Evolutionary conservation across 2,888 invertebrate species (phyloP), one percentile per base, ranked within the genome.

Genomic region (Aleiodes leptofemur): DNA sequence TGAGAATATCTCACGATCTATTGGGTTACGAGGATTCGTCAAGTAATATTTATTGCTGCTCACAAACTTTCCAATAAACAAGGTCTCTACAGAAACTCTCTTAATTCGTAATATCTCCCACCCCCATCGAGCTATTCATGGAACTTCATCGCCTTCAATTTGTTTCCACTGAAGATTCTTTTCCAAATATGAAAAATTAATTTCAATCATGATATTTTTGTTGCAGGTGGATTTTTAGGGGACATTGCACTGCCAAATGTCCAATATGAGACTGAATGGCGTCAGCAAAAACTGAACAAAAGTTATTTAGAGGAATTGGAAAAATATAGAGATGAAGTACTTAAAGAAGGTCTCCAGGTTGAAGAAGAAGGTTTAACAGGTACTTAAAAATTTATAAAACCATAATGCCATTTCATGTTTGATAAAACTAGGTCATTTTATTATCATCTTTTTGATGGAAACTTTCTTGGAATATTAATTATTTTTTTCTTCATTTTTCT

Each of bases 331-430:
- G 95, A 96, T 84, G 95, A 96, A 88, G 95, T 96, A 7, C 91
- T 95, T 72, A 91, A 94, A 73, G 96, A 96, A 89, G 96, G 96
- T 0, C 90, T 96, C 14, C 95, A 96, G 88, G 95, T 96, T 5
- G 96, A 96, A 90, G 96, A 96, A 85, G 96, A 96, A 87, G 96
- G 96, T 4, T 90, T 96, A 6, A 93, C 95, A 14, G 95, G 95
- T 90, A 92, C 64, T 77, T 79, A 34, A 71, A 55, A 34, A 55
- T 51, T 31, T 6, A 9, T 55, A 13, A 50, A 68, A 13, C 50
- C 34, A 56, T 38, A 69, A 72, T 53, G 13, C 9, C 13, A 48
- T 31, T n/a, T 16, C 29, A 38, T 34, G 34, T 38, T 59, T 38
- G 11, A 3, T 31, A 38, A 59, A 59, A 59, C 59, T 59, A 34